Base-by-base conservation (phyloP, 1,140 invertebrate species). In the Bombus polaris region DNA sequence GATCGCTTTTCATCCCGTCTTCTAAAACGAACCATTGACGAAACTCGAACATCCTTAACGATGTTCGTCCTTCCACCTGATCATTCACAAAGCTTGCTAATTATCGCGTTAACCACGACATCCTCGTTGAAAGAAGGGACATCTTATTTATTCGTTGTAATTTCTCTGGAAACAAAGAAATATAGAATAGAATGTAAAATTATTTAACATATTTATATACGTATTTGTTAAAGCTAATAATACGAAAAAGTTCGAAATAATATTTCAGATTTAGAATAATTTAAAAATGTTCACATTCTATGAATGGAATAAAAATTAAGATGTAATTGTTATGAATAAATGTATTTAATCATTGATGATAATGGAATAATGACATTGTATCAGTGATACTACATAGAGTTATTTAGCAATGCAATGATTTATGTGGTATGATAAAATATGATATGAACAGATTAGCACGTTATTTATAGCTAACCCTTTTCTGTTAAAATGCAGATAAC, bases 71-170 rank as follows among this genome's bases (percentile, higher is more conserved):
- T 68, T 65, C 28, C 39, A 32, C 59, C 53, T 42, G 57, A 75
- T 85, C 72, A 81, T 66, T 77, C 65, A 71, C 78, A 75, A 73
- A 72, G 66, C 32, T 18, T 42, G 57, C 44, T 78, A 81, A 89
- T 89, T 85, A 74, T 74, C 70, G 73, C n/a, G 4, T 79, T 44
- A 68, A 13, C 47, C 13, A 28, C 15, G 18, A 37, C 5, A 39
- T 35, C 37, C 32, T 35, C 15, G 10, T 62, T 15, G 15, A 81
- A 88, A 80, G 32, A 25, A 37, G 13, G 12, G 0, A 85, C 66
- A 78, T 93, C 93, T 2, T 65, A 12, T 18, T 88, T 87, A 15
- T 68, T 65, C 68, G 8, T 13, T 32, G 28, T 32, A n/a, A 15
- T 12, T n/a, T n/a, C 0, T 32, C n/a, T 66, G 13, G 35, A 1